Evolutionary conservation across 1,140 invertebrate genomes (phyloP), one percentile per base, ranked within the genome.

Genomic region (Dendrolimus kikuchii): DNA sequence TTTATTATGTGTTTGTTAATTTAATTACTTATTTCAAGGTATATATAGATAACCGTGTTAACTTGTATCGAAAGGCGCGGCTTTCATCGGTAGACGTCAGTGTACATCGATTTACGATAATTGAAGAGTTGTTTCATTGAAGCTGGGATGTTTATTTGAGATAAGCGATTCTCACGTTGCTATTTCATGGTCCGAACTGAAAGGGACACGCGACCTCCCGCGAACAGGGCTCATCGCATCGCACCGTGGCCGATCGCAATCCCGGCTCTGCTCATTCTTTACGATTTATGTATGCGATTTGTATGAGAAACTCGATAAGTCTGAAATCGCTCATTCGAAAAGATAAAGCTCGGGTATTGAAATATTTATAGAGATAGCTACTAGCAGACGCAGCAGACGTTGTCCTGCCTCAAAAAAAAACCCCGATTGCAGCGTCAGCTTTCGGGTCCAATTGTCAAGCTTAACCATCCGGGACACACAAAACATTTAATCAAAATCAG

Each of bases 131-230:
- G 83, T 84, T 84, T 81, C 81, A 81, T 77, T 76, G 79, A 71
- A 71, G 78, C 68, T 77, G 74, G 70, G 81, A 86, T 86, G 80
- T 86, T 86, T 86, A 86, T 86, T 86, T 84, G 84, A 84, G 83
- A 86, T 86, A 84, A 86, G 76, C 72, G 55, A 49, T 56, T 68
- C 70, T 68, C 65, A 66, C 78, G 71, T 74, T 74, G 84, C 82
- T 86, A 84, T 84, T 84, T 86, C 78, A 86, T 81, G 65, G 74
- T 68, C 75, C 73, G 76, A 83, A 79, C 80, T 73, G 75, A 68
- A 61, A 67, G 63, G 66, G 71, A 77, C 62, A 67, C 64, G 67
- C 77, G 81, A 84, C 82, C 82, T 75, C 79, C 82, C 71, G 79
- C 73, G 64, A 68, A 72, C 68, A 51, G 41, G 62, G 46, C 60